These are phyloP conservation scores for Boleophthalmus pectinirostris DNA, from an alignment of 2,113 vertebrate genomes.

Conservation along the genomic window DNA sequence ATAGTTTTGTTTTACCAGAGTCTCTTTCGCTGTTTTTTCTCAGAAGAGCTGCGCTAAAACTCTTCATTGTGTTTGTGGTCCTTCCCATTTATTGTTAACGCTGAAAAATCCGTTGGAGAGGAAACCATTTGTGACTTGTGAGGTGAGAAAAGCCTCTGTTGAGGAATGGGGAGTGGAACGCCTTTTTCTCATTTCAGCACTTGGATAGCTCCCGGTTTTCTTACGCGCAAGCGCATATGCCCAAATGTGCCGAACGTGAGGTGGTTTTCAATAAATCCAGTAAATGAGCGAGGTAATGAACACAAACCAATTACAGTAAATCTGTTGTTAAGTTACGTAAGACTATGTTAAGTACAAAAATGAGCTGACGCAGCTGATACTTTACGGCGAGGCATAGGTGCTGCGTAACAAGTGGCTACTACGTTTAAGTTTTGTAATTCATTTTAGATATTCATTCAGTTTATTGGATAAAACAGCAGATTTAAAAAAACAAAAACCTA, in stretches of 20 bases:
- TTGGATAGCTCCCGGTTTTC: slow-evolving; percentile 83
- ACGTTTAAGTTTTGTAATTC: slow-evolving; percentile 2
- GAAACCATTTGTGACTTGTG: slow-evolving; percentile 24
- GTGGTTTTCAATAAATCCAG: slow-evolving; percentile 62
- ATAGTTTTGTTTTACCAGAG: slow-evolving; percentile 78
- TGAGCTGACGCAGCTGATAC: not conserved
- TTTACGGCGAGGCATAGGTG: slow-evolving; percentile 19
- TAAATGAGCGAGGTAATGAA: slow-evolving; percentile 42
- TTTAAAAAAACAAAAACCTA: no score
- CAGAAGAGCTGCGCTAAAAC: slow-evolving; percentile 44
- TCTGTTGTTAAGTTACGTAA: slow-evolving; percentile 30
- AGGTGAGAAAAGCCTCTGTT: slow-evolving; percentile 52
- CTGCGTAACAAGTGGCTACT: slow-evolving; percentile 37
- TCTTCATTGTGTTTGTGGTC: slow-evolving; percentile 37
- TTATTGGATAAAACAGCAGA: no score
- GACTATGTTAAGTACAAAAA: slow-evolving; percentile 20
- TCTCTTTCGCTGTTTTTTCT: slow-evolving; percentile 62
- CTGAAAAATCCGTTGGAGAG: slow-evolving; percentile 6
- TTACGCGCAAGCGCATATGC: slow-evolving; percentile 83
- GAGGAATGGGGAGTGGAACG: slow-evolving; percentile 73
- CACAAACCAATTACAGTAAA: slow-evolving; percentile 29
- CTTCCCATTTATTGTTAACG: slow-evolving; percentile 6
- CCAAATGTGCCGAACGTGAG: slow-evolving; percentile 72
- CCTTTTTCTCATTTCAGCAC: slow-evolving; percentile 81
- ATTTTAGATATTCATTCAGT: not conserved